Evolutionary conservation across 1,140 invertebrate genomes (phyloP), one percentile per base, ranked within the genome.

Genomic region (Galleria mellonella): DNA sequence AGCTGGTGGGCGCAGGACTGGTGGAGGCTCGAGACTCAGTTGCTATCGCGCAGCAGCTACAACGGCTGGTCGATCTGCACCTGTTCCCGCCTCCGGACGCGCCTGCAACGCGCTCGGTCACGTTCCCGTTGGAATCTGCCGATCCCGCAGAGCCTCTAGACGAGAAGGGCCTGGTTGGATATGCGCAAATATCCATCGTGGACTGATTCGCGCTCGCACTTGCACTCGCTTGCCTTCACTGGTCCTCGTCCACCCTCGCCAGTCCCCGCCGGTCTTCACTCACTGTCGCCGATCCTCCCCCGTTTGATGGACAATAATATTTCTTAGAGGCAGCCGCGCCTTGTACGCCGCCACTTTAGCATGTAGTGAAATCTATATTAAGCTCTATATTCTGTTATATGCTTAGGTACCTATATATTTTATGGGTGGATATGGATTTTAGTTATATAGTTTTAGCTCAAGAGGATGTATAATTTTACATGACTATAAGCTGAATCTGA

Each of bases 161-260:
- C 86, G 97, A 99, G 74, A 96, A 97, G 62, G 93, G 96, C 7
- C 88, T 99, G 47, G 92, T 98, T 71, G 98, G 97, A 64, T 99
- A 94, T 90, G 98, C 98, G 74, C 97, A 99, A 88, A 93, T 99
- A 60, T 97, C 97, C 30, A 93, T 97, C 70, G 93, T 93, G 11
- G 94, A 96, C 87, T 96, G 90, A 2, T 48, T 13, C 36, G 40
- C 28, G 37, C 47, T 32, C 32, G 32, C 39, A 29, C 32, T 23
- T 23, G 17, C 42, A 31, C 44, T 30, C 41, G 38, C 23, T 29
- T 13, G 30, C 39, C 15, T 32, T 35, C 42, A 2, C 17, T 2
- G 17, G 17, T 6, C 17, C 17, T 23, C 17, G 17, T 6, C 2
- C 17, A 6, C 17, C 17, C 17, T 23, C 17, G 17, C 17, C 17